Conservation (phyloP, 2,797 vertebrate species). For the Crenuchus spilurus region DNA sequence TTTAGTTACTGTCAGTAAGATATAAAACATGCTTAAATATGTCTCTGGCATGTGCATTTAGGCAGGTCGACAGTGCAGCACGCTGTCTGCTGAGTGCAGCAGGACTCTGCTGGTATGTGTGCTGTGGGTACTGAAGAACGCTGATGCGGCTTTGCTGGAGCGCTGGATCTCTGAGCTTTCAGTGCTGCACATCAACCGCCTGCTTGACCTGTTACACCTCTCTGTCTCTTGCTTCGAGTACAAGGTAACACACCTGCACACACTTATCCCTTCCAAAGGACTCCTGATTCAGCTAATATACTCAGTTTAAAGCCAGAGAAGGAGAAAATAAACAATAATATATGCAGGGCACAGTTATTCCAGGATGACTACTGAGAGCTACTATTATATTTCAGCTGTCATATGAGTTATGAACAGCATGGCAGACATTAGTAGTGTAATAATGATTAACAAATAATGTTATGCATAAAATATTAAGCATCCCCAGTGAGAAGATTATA, state of each 20-base stretch:
- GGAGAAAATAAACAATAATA: too few species aligned
- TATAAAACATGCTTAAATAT: not conserved
- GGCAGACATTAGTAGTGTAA: too few species aligned
- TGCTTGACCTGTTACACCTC: conserved; percentile 88
- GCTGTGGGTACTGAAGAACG: conserved; percentile 93
- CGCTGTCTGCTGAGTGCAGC: conserved; percentile 87
- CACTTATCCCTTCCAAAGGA: not conserved
- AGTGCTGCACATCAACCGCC: conserved; percentile 84
- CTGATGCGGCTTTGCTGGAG: conserved; percentile 82
- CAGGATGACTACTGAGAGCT: too few species aligned
- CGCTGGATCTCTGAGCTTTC: conserved; percentile 87
- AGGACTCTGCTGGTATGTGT: conserved; percentile 87
- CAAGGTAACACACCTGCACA: conserved; percentile 65
- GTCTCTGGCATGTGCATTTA: conserved; percentile 57
- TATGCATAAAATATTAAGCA: too few species aligned
- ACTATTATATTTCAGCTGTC: too few species aligned
- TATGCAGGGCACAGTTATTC: too few species aligned
- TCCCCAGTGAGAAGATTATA: too few species aligned
- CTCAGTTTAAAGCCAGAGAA: too few species aligned
- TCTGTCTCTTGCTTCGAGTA: conserved; percentile 89
- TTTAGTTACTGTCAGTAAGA: conserved; percentile 39
- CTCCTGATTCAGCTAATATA: not conserved
- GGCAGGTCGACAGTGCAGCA: conserved; percentile 79
- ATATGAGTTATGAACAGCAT: too few species aligned
- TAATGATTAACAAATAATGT: too few species aligned